Conservation (phyloP, 1,140 invertebrate genomes). For the Callitettix versicolor region DNA sequence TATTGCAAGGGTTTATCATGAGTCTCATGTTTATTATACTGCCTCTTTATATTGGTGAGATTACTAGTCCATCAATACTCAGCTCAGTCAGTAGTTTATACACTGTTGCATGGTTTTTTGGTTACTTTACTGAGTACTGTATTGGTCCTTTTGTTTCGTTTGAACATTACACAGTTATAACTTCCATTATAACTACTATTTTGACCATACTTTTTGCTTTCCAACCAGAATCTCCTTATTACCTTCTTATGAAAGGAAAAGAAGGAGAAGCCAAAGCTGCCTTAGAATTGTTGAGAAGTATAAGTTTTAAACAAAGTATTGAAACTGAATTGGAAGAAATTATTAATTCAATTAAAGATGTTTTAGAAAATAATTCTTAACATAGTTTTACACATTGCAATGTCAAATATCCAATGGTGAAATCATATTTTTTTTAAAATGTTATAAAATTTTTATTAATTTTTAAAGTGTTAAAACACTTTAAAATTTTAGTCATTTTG, state of each 20-base stretch:
- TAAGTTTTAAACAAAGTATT: constrained; percentile 22
- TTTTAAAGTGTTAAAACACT: too few relatives aligned
- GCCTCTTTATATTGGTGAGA: constrained; percentile 80
- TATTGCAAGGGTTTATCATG: constrained; percentile 38
- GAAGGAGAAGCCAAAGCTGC: constrained; percentile 48
- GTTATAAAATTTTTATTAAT: too few relatives aligned
- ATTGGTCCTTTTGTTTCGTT: constrained; percentile 66
- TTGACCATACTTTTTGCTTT: constrained; percentile 55
- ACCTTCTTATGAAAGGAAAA: constrained; percentile 45
- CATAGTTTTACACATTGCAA: too few relatives aligned
- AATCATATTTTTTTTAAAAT: too few relatives aligned
- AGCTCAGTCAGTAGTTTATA: constrained; percentile 55
- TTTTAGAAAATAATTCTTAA: too few relatives aligned
- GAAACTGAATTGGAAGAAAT: constrained; percentile 20
- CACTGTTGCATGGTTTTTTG: constrained; percentile 63
- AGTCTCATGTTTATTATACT: constrained; percentile 63
- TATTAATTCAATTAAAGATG: constrained; percentile 15
- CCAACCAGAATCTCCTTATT: constrained; percentile 76
- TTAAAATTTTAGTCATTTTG: too few relatives aligned
- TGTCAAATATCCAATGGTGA: too few relatives aligned
- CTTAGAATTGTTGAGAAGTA: constrained; percentile 49
- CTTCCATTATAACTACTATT: constrained; percentile 43
- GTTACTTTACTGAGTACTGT: constrained; percentile 58
- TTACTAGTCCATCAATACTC: constrained; percentile 35
- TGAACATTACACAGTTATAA: constrained; percentile 49